phyloP scores from a whole-genome alignment of 92 coral and sea anemone genomes.

The Phenganax stokvisi region DNA sequence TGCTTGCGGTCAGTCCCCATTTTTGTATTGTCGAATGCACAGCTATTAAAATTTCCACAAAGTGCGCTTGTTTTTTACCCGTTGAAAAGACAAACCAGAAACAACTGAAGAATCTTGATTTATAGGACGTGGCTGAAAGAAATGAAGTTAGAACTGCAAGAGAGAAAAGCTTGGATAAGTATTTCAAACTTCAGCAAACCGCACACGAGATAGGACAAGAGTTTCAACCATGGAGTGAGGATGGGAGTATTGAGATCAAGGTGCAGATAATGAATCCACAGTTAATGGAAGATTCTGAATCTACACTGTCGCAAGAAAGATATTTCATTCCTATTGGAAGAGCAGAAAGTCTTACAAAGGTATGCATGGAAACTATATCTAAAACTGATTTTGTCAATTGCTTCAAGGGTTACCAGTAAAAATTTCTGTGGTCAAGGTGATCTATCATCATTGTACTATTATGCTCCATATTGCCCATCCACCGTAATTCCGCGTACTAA shows the following conservation, averaged over 20 bases:
- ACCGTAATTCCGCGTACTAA: too few relatives aligned
- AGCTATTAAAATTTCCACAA: too few relatives aligned
- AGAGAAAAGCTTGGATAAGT: neutral
- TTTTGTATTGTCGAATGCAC: too few relatives aligned
- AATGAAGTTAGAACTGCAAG: neutral
- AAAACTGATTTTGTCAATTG: neutral
- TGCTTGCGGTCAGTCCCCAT: too few relatives aligned
- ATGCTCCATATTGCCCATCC: neutral
- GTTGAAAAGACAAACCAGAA: too few relatives aligned
- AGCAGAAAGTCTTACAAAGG: constrained; percentile 3
- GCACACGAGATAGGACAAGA: neutral
- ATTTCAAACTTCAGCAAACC: neutral
- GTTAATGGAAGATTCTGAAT: neutral
- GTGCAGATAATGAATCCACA: constrained; percentile 5
- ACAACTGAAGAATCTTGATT: neutral
- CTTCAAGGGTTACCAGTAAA: neutral
- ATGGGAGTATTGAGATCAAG: constrained; percentile 1
- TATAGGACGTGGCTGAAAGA: neutral
- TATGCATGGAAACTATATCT: neutral
- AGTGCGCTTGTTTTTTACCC: too few relatives aligned
- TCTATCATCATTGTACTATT: neutral
- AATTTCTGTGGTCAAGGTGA: neutral
- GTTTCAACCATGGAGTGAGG: neutral
- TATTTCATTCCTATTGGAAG: constrained; percentile 17
- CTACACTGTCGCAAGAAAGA: neutral